phyloP scores from a whole-genome alignment of 2,888 invertebrate genomes.

The Drosophila melanosoma region DNA sequence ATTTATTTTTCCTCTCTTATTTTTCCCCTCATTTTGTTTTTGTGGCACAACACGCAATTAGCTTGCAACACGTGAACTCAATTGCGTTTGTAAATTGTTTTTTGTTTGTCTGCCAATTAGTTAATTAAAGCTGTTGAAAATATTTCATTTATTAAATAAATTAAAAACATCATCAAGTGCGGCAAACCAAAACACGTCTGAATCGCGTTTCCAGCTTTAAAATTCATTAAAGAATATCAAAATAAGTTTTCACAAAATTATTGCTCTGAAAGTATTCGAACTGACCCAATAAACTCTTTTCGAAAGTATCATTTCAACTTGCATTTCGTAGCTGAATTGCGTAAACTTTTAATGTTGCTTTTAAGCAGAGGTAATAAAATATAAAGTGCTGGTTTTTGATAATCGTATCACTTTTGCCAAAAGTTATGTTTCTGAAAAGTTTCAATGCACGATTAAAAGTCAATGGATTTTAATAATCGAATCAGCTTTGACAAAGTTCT shows the following conservation, averaged over 20 bases:
- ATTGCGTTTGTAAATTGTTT: constrained; percentile 23
- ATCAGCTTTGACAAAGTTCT: neutral
- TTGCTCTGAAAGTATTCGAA: neutral
- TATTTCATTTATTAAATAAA: constrained; percentile 10
- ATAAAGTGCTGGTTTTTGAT: neutral
- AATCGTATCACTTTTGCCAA: neutral
- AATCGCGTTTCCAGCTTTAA: neutral
- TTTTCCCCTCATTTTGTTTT: neutral
- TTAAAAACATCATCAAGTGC: constrained; percentile 1
- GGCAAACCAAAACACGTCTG: neutral
- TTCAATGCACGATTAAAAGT: neutral
- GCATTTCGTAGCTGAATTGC: neutral
- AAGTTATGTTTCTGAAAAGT: neutral
- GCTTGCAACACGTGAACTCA: constrained; percentile 48
- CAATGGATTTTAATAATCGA: neutral
- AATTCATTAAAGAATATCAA: neutral
- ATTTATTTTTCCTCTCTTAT: neutral
- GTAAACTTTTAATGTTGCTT: neutral
- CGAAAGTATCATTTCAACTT: neutral
- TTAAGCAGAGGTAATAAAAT: neutral
- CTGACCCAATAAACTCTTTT: neutral
- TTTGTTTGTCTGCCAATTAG: constrained; percentile 59
- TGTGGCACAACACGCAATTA: constrained; percentile 38
- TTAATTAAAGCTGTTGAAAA: constrained; percentile 61
- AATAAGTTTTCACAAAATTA: neutral